Evolutionary conservation across 2,113 vertebrate genomes (phyloP).

Genomic region (Thalassarche chlororhynchos): DNA sequence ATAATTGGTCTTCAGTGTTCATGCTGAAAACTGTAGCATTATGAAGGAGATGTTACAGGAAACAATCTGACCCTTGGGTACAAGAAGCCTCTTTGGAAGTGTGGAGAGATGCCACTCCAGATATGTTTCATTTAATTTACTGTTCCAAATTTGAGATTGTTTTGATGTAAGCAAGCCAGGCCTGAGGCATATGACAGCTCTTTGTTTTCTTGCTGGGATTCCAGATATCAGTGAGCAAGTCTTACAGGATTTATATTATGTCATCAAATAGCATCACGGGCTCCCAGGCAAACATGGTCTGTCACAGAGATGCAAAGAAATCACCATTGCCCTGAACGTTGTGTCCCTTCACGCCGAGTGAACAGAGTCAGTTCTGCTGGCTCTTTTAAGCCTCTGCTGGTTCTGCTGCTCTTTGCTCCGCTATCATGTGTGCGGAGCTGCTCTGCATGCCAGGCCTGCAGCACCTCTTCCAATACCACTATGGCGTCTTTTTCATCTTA

Average conservation of each 20-base stretch:
- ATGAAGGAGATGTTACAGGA: background rate
- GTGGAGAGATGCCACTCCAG: background rate
- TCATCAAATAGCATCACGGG: background rate
- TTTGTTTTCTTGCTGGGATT: background rate
- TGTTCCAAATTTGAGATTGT: background rate
- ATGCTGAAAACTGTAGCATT: background rate
- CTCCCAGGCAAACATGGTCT: background rate
- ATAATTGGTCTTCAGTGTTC: background rate
- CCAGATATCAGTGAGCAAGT: background rate
- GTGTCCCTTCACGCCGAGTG: background rate
- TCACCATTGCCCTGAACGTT: background rate
- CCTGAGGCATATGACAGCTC: background rate
- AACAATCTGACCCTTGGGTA: background rate
- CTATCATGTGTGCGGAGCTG: accelerated
- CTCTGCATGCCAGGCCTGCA: background rate
- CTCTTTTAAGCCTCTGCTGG: background rate
- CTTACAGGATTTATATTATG: background rate
- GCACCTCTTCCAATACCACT: background rate
- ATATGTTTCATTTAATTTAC: background rate
- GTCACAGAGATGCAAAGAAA: background rate
- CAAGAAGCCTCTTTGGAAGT: background rate
- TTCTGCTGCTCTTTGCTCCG: background rate
- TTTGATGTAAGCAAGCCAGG: background rate
- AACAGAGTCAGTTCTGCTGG: background rate
- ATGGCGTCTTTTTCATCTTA: background rate